A percentile compares a stretch with the other conserved stretches of the same genome.
phyloP scores from a whole-genome alignment of 2,113 vertebrate genomes.

The Ammospiza nelsoni region DNA sequence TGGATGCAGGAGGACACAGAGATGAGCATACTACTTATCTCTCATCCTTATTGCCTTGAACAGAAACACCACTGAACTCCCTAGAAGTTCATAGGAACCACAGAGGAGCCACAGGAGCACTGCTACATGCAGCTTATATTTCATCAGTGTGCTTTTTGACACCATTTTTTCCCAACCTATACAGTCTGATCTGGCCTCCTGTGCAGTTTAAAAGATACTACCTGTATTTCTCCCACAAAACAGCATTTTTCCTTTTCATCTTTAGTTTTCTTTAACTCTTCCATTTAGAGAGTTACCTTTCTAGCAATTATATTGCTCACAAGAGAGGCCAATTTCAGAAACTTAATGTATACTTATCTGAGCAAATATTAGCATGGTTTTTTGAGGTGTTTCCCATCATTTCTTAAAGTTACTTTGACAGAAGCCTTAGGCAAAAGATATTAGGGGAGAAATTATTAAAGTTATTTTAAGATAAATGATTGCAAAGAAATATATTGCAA shows the following conservation, averaged over 20 bases:
- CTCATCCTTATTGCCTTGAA: neutral
- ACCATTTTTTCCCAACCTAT: neutral
- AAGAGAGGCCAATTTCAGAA: neutral
- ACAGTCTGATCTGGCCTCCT: neutral
- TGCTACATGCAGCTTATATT: neutral
- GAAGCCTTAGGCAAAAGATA: neutral
- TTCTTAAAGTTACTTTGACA: neutral
- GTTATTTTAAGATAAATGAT: neutral
- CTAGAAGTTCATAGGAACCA: neutral
- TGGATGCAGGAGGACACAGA: neutral
- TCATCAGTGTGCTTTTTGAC: neutral
- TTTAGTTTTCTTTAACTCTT: neutral
- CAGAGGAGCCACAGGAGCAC: neutral
- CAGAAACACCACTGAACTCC: neutral
- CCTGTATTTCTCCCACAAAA: neutral
- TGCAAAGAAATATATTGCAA: neutral
- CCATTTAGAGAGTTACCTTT: neutral
- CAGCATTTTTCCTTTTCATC: fast-evolving
- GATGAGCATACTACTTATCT: neutral
- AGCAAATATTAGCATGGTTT: neutral
- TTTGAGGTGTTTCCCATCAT: fast-evolving
- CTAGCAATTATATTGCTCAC: neutral
- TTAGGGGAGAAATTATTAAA: neutral
- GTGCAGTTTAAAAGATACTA: neutral
- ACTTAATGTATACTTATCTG: neutral